These are phyloP conservation scores for Phenganax marumi DNA, from an alignment of 92 coral and sea anemone genomes.

Conservation along the genomic window DNA sequence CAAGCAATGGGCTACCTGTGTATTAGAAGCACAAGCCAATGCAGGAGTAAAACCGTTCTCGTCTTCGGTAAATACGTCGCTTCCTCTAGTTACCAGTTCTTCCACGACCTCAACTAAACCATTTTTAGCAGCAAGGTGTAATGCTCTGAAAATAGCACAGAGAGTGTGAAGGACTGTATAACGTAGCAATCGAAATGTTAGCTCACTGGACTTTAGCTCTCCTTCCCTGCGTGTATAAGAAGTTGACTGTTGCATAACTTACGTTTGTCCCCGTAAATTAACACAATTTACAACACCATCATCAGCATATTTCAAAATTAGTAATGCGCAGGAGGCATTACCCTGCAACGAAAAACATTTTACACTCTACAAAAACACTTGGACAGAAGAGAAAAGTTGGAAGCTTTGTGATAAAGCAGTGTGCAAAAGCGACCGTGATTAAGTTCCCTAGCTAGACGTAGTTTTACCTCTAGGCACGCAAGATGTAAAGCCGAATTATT, in stretches of 20 bases:
- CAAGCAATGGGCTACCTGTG: constrained; percentile 91
- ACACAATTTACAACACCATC: constrained; percentile 66
- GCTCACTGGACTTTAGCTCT: too few species aligned
- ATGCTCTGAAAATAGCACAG: constrained; percentile 58
- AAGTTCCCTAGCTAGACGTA: background rate
- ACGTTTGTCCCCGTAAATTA: constrained; percentile 81
- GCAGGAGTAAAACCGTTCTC: constrained; percentile 98
- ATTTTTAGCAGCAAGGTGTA: constrained; percentile 88
- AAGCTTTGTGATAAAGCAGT: too few species aligned
- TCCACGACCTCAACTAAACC: constrained; percentile 93
- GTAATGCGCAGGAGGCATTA: constrained; percentile 77
- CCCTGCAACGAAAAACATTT: constrained; percentile 62
- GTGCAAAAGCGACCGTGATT: too few species aligned
- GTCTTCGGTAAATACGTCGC: constrained; percentile 84
- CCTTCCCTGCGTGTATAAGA: too few species aligned
- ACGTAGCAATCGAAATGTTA: background rate
- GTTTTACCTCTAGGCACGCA: constrained; percentile 84
- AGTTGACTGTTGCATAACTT: constrained; percentile 34
- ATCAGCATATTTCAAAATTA: constrained; percentile 70
- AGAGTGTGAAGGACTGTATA: background rate
- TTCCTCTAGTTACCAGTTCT: constrained; percentile 82
- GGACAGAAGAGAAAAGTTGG: background rate
- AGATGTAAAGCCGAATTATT: constrained; percentile 82
- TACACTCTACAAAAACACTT: background rate
- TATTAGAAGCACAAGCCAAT: constrained; percentile 90